Base-by-base conservation (phyloP, 2,888 invertebrate species). In the Candidula unifasciata region DNA sequence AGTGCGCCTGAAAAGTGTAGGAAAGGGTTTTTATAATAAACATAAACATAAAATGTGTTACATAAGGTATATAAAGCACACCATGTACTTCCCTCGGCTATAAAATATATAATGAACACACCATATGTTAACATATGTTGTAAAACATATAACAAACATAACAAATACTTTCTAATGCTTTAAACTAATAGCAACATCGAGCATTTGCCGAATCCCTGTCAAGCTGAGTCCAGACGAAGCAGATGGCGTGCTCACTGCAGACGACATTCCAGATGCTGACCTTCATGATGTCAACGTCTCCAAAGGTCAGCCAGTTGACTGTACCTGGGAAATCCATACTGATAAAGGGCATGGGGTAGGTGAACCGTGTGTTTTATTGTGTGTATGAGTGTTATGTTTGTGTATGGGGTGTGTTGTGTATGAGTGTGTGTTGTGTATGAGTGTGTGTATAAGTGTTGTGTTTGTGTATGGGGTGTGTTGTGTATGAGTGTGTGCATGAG, bases 271-370 rank as follows among this genome's bases (percentile, higher is more conserved):
- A 0, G 80, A 88, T 24, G 87, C 88, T 24, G 90, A 90, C 83
- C 86, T 88, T 33, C 85, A 87, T 33, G 87, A 86, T 16, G 87
- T 89, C 54, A 86, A 86, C 64, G 87, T 88, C 80, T 89, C 88
- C 64, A 88, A 88, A 74, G 86, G 87, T 37, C 84, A 86, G 10
- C 90, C 91, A 0, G 87, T 92, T n/a, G 92, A 93, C 88, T 93
- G 93, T 87, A 93, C 93, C 21, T 93, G 92, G 92, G 92, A 92
- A 83, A 89, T 93, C 80, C 89, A 90, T 57, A 89, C 89, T 0
- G 89, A 89, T 8, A 87, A 86, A 0, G 89, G 89, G 5, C 88
- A 90, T 57, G 88, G 89, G 88, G 93, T 93, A 64, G 33, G 83
- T 16, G 6, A 74, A 16, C 35, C n/a, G n/a, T n/a, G n/a, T n/a